Percentiles rank a stretch among this genome's conserved stretches.
These are phyloP conservation scores for Gobiocypris rarus DNA, from an alignment of 2,113 vertebrate species.

Conservation along the genomic window DNA sequence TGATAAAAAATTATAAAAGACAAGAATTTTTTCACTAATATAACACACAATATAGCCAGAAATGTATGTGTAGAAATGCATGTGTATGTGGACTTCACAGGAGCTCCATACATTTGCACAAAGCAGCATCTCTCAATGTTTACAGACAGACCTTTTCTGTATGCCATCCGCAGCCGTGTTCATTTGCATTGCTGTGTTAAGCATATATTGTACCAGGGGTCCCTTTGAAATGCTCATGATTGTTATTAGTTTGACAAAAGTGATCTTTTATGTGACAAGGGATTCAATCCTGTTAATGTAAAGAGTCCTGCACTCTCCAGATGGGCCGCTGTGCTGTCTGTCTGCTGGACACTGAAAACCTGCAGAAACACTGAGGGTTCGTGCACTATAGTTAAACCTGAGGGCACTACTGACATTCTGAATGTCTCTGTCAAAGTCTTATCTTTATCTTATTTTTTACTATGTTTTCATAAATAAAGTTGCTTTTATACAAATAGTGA, in stretches of 20 bases:
- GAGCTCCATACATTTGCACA: constrained; percentile 9
- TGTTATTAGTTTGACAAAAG: constrained; percentile 26
- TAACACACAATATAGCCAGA: not conserved
- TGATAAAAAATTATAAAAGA: not conserved
- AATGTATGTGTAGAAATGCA: too few relatives aligned
- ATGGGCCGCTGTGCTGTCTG: constrained; percentile 19
- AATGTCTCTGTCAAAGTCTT: constrained; percentile 73
- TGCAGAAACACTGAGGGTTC: constrained; percentile 4
- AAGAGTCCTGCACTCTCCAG: not conserved
- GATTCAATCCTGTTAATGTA: not conserved
- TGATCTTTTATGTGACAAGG: not conserved
- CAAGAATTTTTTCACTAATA: not conserved
- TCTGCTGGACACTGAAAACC: constrained; percentile 50
- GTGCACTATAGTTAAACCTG: constrained; percentile 32
- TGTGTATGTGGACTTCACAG: not conserved
- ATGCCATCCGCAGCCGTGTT: not conserved
- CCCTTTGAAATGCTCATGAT: not conserved
- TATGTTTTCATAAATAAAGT: constrained; percentile 78
- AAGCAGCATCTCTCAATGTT: not conserved
- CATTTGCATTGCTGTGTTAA: not conserved
- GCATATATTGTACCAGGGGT: not conserved
- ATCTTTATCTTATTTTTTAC: constrained; percentile 77
- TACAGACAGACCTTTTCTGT: constrained; percentile 23
- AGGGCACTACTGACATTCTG: constrained; percentile 43
- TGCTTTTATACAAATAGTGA: constrained; percentile 60